Base-by-base conservation (phyloP, 2,113 vertebrate species). In the Zosterops japonicus region DNA sequence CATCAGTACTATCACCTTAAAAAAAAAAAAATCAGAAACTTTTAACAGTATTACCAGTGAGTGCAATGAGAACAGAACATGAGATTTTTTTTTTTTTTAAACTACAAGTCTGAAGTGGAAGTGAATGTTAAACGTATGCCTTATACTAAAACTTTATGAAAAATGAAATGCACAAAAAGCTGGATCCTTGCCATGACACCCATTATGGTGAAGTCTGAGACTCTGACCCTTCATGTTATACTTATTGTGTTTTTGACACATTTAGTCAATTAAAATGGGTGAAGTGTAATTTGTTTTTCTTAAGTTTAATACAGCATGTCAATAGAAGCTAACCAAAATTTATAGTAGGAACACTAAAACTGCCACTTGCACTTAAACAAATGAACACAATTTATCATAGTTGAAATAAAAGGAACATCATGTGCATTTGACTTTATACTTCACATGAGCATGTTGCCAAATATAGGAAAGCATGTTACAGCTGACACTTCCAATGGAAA, bases 261-360 rank as follows among this genome's bases (percentile, higher is more conserved):
- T 98, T 98, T 98, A 95, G 98, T 98, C 98, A 98, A 98, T 98
- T 98, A 98, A 98, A 98, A 98, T 46, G 96, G 97, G 98, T 97
- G 96, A 98, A 98, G 98, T 98, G 98, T 98, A 98, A 99, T 99
- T 98, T 98, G 98, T 98, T 99, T 98, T 98, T 97, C 97, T 98
- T 98, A 97, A 97, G 97, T 98, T 98, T 98, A 98, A 97, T 98
- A 98, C 98, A 98, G 98, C 97, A 92, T 98, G 98, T 98, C 98
- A 98, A 98, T 98, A 97, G 98, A 98, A 97, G 98, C 98, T 98
- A 98, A 98, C 98, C 97, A 97, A 98, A 98, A 98, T 98, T 98
- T 98, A 98, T 98, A 98, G 98, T 98, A 98, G 97, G 98, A 98
- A 98, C 98, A 98, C 98, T 98, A 98, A 98, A 99, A 97, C 98